Evolutionary conservation across 2,888 invertebrate genomes (phyloP).

Genomic region (Ellobium chinense): DNA sequence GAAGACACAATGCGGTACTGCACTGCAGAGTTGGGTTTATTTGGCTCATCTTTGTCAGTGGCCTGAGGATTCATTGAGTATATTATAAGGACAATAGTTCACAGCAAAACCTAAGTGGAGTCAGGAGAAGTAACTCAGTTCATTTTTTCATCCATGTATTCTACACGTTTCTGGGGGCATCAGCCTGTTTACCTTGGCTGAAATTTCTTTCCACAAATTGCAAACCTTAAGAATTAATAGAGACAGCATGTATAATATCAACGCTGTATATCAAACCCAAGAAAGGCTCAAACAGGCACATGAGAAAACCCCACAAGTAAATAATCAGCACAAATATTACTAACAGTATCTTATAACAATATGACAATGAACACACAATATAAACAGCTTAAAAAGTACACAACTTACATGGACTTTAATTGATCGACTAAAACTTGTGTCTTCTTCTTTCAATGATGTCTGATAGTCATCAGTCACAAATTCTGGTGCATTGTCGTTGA

Average conservation of each 20-base stretch:
- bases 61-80: slow-evolving; percentile 82
- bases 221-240: no score
- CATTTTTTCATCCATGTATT: neutral
- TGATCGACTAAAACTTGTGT: slow-evolving; percentile 86
- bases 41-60: slow-evolving; percentile 85
- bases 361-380: neutral
- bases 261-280: no score
- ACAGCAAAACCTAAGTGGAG: no score
- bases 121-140: neutral
- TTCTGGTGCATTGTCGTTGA: slow-evolving; percentile 71
- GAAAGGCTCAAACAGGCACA: no score
- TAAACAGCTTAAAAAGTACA: neutral
- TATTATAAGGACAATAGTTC: no score
- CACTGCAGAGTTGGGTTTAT: slow-evolving; percentile 63
- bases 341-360: neutral
- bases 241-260: no score
- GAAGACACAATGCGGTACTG: slow-evolving; percentile 49
- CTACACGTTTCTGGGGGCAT: no score
- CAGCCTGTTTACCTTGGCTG: no score
- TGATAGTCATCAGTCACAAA: slow-evolving; percentile 67
- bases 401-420: slow-evolving; percentile 84
- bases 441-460: slow-evolving; percentile 85
- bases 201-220: no score
- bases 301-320: neutral
- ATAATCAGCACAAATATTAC: no score